These are phyloP conservation scores for Platichthys stellatus DNA, from an alignment of 2,113 vertebrate species.

Conservation along the genomic window DNA sequence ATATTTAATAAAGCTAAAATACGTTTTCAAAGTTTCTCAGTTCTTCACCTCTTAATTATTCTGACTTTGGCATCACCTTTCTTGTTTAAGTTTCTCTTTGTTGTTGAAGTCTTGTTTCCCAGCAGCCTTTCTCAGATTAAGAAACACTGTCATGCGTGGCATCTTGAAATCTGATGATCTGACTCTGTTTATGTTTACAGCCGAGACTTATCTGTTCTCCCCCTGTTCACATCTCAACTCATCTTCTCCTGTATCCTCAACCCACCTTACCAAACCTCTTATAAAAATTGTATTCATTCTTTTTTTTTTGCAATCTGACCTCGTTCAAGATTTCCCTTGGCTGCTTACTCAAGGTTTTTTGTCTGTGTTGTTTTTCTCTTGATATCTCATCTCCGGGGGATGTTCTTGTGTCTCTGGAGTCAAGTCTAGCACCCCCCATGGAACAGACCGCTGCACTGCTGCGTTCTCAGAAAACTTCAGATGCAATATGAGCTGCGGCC, in stretches of 20 bases:
- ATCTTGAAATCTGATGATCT: conserved; percentile 8
- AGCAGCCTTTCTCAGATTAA: conserved; percentile 15
- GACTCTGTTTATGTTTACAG: conserved; percentile 24
- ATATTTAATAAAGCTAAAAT: too few species aligned
- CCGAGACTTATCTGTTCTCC: not conserved
- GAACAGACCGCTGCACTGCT: conserved; percentile 15
- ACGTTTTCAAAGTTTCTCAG: too few species aligned
- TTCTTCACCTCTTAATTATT: not conserved
- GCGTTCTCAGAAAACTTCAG: conserved; percentile 44
- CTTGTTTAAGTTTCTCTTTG: not conserved
- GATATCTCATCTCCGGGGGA: conserved; percentile 9
- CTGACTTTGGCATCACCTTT: not conserved
- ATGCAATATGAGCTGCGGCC: conserved; percentile 10
- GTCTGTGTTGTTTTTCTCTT: not conserved
- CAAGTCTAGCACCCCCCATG: not conserved
- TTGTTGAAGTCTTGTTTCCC: conserved; percentile 32
- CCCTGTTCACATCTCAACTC: not conserved
- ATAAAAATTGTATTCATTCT: not conserved
- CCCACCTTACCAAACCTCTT: not conserved
- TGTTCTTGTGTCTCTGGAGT: conserved; percentile 5
- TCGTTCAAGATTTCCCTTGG: conserved; percentile 24
- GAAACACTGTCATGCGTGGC: not conserved
- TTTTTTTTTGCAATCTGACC: conserved; percentile 20
- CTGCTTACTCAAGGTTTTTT: not conserved
- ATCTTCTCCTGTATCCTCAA: not conserved